Percentiles rank a stretch among this genome's conserved stretches.
Evolutionary conservation across 2,113 vertebrate genomes (phyloP).

Genomic region (Ophiodon elongatus): DNA sequence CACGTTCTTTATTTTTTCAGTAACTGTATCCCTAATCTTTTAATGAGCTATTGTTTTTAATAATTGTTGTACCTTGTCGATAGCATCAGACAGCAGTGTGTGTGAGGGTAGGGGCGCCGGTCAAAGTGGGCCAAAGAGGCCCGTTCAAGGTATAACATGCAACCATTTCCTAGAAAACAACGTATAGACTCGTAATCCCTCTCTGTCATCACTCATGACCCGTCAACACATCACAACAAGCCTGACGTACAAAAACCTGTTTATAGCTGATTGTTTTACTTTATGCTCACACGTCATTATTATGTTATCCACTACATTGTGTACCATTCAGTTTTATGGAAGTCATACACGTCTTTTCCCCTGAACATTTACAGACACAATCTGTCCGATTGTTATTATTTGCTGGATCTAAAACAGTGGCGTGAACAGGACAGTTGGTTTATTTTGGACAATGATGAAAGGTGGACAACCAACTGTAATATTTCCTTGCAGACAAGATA

Average conservation of each 20-base stretch:
- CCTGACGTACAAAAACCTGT: not conserved
- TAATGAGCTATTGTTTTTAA: not conserved
- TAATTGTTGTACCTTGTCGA: not conserved
- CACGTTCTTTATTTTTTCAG: not conserved
- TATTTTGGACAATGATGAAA: not conserved
- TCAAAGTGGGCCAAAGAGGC: not conserved
- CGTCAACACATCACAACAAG: not conserved
- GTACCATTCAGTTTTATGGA: not conserved
- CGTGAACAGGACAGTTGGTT: not conserved
- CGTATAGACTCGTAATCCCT: not conserved
- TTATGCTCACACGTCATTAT: not conserved
- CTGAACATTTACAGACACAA: not conserved
- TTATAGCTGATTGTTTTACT: not conserved
- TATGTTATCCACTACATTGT: not conserved
- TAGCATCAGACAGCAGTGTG: not conserved
- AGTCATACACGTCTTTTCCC: not conserved
- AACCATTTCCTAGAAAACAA: not conserved
- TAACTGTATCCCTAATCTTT: not conserved
- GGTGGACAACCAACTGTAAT: not conserved
- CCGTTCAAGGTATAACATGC: not conserved
- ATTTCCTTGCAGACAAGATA: not conserved
- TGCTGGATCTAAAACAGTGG: not conserved
- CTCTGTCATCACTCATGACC: not conserved
- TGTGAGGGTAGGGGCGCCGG: not conserved
- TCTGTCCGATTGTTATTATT: no score